These are phyloP conservation scores for Tenthredo mesomela DNA, from an alignment of 2,888 invertebrate genomes.

Conservation along the genomic window DNA sequence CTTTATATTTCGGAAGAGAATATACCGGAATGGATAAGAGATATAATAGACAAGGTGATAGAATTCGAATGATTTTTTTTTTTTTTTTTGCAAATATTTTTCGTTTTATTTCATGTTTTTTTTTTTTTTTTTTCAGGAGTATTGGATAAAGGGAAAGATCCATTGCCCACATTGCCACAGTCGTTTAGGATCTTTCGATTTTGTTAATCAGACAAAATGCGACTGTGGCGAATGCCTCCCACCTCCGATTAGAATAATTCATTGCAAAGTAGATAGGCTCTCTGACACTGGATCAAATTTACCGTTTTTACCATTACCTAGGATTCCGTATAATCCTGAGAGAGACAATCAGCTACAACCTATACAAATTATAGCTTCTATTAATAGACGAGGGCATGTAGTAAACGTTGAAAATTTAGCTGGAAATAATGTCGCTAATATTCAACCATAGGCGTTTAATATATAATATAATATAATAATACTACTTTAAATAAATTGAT, in stretches of 20 bases:
- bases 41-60: slow-evolving; percentile 61
- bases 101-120: not conserved
- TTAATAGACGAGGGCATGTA: slow-evolving; percentile 41
- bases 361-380: slow-evolving; percentile 40
- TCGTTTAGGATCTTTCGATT: slow-evolving; percentile 66
- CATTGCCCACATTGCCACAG: slow-evolving; percentile 66
- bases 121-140: slow-evolving; percentile 60
- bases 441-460: slow-evolving; percentile 17
- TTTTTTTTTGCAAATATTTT: too few species aligned
- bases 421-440: slow-evolving; percentile 17
- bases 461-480: not conserved
- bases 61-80: not conserved
- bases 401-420: slow-evolving; percentile 39
- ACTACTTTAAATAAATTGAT: not conserved
- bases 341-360: slow-evolving; percentile 28
- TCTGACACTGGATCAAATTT: slow-evolving; percentile 54
- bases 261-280: slow-evolving; percentile 63
- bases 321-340: slow-evolving; percentile 34
- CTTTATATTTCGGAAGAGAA: slow-evolving; percentile 64
- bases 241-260: slow-evolving; percentile 66
- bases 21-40: slow-evolving; percentile 66
- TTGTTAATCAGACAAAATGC: slow-evolving; percentile 64
- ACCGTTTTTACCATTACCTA: slow-evolving; percentile 50
- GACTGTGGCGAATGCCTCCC: slow-evolving; percentile 65
- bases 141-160: slow-evolving; percentile 67